A percentile compares a stretch with the other conserved stretches of the same genome.
Evolutionary conservation across 2,888 invertebrate genomes (phyloP).

Genomic region (Apotomis capreana): DNA sequence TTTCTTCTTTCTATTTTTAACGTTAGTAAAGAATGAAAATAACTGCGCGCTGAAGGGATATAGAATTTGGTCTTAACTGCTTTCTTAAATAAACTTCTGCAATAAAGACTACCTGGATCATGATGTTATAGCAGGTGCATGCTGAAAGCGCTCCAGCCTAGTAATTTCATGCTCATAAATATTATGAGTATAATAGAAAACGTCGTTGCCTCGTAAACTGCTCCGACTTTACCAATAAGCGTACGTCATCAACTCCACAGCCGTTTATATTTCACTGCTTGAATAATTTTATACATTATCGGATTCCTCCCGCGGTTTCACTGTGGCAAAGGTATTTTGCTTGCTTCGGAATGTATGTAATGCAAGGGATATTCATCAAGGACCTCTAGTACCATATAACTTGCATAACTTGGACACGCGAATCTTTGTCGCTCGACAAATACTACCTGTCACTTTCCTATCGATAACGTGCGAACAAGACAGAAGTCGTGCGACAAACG

Average conservation of each 20-base stretch:
- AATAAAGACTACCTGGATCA: constrained; percentile 7
- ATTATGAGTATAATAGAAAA: constrained; percentile 21
- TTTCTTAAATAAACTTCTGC: constrained; percentile 14
- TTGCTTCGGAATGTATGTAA: too few species aligned
- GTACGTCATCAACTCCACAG: constrained; percentile 25
- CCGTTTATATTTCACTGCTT: constrained; percentile 16
- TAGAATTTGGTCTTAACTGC: background rate
- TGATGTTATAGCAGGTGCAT: constrained; percentile 1
- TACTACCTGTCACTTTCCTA: too few species aligned
- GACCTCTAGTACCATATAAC: too few species aligned
- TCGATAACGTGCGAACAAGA: too few species aligned
- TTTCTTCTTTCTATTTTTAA: too few species aligned
- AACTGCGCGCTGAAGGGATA: too few species aligned
- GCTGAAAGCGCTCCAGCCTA: constrained; percentile 5
- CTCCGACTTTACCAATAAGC: constrained; percentile 14
- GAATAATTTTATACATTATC: constrained; percentile 20
- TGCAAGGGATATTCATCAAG: too few species aligned
- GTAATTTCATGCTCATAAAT: constrained; percentile 18
- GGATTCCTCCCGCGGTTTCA: constrained; percentile 2
- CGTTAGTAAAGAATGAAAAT: too few species aligned
- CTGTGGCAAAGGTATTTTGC: too few species aligned
- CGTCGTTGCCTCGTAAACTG: constrained; percentile 15
- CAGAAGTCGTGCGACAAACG: too few species aligned
- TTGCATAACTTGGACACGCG: too few species aligned
- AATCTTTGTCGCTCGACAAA: too few species aligned